Percentiles rank a stretch among this genome's conserved stretches.
Evolutionary conservation across 2,113 vertebrate genomes (phyloP).

Genomic region (Ceyx melanurus): DNA sequence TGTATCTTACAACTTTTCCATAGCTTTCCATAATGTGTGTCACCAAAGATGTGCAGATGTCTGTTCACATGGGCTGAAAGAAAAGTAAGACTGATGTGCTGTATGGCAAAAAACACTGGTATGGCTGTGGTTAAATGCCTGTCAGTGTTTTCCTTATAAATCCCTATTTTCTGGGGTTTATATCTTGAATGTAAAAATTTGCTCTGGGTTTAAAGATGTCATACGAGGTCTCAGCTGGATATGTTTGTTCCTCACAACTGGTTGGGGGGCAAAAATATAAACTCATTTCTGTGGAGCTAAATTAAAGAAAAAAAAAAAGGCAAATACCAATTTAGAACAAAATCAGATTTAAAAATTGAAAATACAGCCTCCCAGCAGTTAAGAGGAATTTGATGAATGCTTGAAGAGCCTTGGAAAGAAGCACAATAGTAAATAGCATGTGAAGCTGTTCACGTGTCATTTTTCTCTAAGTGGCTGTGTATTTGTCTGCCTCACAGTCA

Average conservation of each 20-base stretch:
- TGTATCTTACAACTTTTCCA: not conserved
- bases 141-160: constrained; percentile 23
- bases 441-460: not conserved
- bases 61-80: not conserved
- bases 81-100: constrained; percentile 3
- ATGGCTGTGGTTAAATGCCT: constrained; percentile 1
- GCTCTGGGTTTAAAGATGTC: not conserved
- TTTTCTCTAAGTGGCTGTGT: not conserved
- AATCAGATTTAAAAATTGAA: not conserved
- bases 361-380: not conserved
- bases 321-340: not conserved
- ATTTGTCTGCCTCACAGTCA: not conserved
- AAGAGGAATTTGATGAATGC: not conserved
- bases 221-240: not conserved
- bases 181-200: not conserved
- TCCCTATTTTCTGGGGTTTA: constrained; percentile 33
- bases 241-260: not conserved
- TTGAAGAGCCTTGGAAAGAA: not conserved
- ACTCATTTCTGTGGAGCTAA: not conserved
- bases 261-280: not conserved
- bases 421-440: not conserved
- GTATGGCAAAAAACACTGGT: not conserved
- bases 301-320: not conserved
- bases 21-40: not conserved
- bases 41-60: constrained; percentile 20